phyloP scores from a whole-genome alignment of 2,113 vertebrate species.

The Chitala chitala region DNA sequence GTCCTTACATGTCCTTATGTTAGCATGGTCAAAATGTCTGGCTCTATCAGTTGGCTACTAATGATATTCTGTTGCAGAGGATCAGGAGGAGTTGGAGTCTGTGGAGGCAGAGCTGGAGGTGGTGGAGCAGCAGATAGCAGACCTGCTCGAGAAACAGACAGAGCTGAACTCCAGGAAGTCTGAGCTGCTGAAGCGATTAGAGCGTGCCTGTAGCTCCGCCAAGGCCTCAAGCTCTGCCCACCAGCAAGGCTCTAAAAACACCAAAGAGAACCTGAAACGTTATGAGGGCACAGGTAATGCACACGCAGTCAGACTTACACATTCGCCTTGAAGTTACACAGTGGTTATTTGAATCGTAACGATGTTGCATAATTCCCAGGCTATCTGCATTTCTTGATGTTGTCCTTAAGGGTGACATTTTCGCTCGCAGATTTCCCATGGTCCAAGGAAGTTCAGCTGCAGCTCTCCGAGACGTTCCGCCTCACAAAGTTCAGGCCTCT shows the following conservation, averaged over 20 bases:
- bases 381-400: neutral
- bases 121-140: conserved; percentile 79
- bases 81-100: conserved; percentile 70
- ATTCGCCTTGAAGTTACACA: neutral
- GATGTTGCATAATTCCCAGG: neutral
- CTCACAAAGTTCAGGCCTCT: conserved; percentile 76
- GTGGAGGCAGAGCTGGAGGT: conserved; percentile 76
- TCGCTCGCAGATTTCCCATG: conserved; percentile 77
- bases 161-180: conserved; percentile 70
- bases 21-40: neutral
- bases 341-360: neutral
- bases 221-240: conserved; percentile 43
- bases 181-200: conserved; percentile 63
- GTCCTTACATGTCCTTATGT: too few relatives aligned
- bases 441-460: conserved; percentile 69
- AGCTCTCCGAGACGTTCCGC: conserved; percentile 68
- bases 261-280: conserved; percentile 53
- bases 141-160: conserved; percentile 77
- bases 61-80: conserved; percentile 48
- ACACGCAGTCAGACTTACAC: neutral
- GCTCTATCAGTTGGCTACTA: neutral
- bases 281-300: conserved; percentile 76
- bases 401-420: neutral
- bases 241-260: conserved; percentile 45
- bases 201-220: conserved; percentile 55